A percentile compares a stretch with the other conserved stretches of the same genome.
Evolutionary conservation across 2,113 vertebrate genomes (phyloP).

Genomic region (Melanostigma gelatinosum): DNA sequence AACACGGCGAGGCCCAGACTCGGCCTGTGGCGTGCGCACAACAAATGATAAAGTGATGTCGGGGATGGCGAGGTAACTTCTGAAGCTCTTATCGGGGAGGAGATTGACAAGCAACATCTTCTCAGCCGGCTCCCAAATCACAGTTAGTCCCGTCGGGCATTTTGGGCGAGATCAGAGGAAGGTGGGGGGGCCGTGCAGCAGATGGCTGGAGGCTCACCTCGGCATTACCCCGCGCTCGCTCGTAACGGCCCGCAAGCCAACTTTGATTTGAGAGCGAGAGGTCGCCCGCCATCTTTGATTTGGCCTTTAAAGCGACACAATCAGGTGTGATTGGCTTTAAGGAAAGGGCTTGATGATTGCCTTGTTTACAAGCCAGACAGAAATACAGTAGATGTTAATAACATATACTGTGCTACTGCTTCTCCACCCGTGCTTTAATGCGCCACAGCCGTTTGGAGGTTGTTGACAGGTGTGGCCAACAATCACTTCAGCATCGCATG

Average conservation of each 20-base stretch:
- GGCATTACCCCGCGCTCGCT: slow-evolving; percentile 47
- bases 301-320: slow-evolving; percentile 40
- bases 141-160: slow-evolving; percentile 56
- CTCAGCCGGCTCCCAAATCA: slow-evolving; percentile 61
- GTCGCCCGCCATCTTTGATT: slow-evolving; percentile 49
- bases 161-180: slow-evolving; percentile 49
- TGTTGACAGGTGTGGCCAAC: slow-evolving; percentile 34
- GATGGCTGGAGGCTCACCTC: slow-evolving; percentile 73
- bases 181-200: slow-evolving; percentile 56
- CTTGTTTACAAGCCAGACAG: slow-evolving; percentile 35
- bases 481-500: slow-evolving; percentile 19
- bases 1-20: slow-evolving; percentile 25
- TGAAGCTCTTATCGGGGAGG: slow-evolving; percentile 45
- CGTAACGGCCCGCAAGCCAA: slow-evolving; percentile 40
- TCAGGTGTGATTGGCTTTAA: slow-evolving; percentile 50
- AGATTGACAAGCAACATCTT: slow-evolving; percentile 66
- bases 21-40: neutral
- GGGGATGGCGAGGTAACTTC: slow-evolving; percentile 34
- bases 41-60: slow-evolving; percentile 45
- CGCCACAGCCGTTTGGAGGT: slow-evolving; percentile 18
- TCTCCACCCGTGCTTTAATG: slow-evolving; percentile 15
- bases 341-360: slow-evolving; percentile 45
- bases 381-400: slow-evolving; percentile 18
- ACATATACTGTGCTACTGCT: neutral
- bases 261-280: slow-evolving; percentile 38